phyloP scores from a whole-genome alignment of 1,140 invertebrate genomes.

The Aculops lycopersici region DNA sequence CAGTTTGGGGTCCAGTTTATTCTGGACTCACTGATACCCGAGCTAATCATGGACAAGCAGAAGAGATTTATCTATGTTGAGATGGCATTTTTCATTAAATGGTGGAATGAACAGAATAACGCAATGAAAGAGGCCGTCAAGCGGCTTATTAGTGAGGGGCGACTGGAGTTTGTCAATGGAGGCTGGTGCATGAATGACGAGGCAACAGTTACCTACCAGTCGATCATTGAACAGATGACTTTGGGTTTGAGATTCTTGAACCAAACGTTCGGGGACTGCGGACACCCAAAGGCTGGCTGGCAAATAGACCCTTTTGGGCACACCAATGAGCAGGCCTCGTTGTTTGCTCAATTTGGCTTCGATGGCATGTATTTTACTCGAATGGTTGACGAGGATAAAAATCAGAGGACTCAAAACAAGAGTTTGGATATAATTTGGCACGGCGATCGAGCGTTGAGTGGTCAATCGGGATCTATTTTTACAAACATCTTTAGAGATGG shows the following conservation, averaged over 20 bases:
- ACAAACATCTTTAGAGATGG: conserved; percentile 3
- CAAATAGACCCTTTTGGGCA: conserved; percentile 34
- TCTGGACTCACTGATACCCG: conserved; percentile 47
- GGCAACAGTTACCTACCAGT: conserved; percentile 59
- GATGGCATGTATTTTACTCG: conserved; percentile 8
- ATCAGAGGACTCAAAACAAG: neutral
- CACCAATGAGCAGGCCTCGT: conserved; percentile 22
- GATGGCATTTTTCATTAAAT: conserved; percentile 60
- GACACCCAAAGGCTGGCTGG: conserved; percentile 23
- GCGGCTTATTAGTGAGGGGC: conserved; percentile 21
- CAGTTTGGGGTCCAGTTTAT: conserved; percentile 48
- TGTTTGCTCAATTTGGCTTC: conserved; percentile 20
- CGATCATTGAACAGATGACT: conserved; percentile 63
- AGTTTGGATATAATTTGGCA: conserved; percentile 8
- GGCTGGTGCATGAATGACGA: conserved; percentile 85
- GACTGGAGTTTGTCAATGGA: conserved; percentile 51
- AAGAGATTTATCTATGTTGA: conserved; percentile 30
- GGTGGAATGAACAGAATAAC: conserved; percentile 45
- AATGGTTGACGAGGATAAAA: conserved; percentile 4
- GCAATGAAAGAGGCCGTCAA: conserved; percentile 19
- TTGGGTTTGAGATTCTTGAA: conserved; percentile 22
- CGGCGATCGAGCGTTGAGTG: conserved; percentile 1
- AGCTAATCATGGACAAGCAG: conserved; percentile 32
- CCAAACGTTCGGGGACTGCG: conserved; percentile 25
- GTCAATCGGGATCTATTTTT: conserved; percentile 2